phyloP scores from a whole-genome alignment of 1,140 invertebrate species.

The Holotrichia oblita region DNA sequence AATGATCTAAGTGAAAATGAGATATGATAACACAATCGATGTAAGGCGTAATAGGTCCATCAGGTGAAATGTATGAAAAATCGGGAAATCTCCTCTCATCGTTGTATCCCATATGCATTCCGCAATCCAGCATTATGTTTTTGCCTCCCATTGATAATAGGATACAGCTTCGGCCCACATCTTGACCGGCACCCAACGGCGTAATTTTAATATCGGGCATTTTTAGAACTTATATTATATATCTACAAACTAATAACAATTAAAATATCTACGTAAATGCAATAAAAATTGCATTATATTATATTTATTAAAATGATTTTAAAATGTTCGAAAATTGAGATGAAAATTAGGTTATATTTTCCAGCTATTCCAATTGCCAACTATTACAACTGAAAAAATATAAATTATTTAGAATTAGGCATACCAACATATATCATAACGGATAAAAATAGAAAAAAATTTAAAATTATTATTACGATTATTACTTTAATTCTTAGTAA shows the following conservation, averaged over 20 bases:
- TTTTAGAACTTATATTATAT: background rate
- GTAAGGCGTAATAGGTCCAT: slow-evolving; percentile 89
- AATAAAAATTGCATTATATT: background rate
- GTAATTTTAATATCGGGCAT: slow-evolving; percentile 94
- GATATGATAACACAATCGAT: slow-evolving; percentile 99
- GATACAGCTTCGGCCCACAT: slow-evolving; percentile 99
- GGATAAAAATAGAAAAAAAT: too few relatives aligned
- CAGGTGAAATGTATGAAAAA: slow-evolving; percentile 92
- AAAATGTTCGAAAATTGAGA: too few relatives aligned
- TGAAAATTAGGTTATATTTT: background rate
- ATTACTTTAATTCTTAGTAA: too few relatives aligned
- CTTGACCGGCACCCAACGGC: slow-evolving; percentile 91
- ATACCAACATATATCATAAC: too few relatives aligned
- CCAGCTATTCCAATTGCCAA: background rate
- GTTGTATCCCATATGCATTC: slow-evolving; percentile 99
- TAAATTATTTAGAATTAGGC: too few relatives aligned
- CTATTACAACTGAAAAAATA: too few relatives aligned
- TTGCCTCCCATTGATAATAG: slow-evolving; percentile 96
- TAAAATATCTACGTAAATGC: background rate
- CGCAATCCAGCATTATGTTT: slow-evolving; percentile 99
- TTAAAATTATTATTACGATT: too few relatives aligned
- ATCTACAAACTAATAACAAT: background rate
- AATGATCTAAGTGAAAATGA: too few relatives aligned
- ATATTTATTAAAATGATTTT: background rate
- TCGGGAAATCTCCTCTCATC: slow-evolving; percentile 99